A percentile compares a stretch with the other conserved stretches of the same genome.
Conservation (phyloP, 2,888 invertebrate species). For the Cylloceria caligata region DNA sequence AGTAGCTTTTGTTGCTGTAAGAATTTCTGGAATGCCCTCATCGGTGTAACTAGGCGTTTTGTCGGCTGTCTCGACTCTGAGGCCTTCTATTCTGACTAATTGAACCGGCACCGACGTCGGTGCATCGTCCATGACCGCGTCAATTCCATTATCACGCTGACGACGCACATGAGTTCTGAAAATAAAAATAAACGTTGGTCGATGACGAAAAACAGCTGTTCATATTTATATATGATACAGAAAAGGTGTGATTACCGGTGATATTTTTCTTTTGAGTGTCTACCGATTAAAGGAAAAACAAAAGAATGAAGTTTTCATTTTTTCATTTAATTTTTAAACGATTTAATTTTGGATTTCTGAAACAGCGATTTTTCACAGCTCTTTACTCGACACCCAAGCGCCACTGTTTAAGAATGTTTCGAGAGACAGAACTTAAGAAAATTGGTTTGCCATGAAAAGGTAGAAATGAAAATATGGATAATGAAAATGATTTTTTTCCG, state of each 20-base stretch:
- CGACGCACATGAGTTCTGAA: slow-evolving; percentile 72
- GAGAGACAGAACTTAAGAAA: too few relatives aligned
- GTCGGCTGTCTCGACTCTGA: slow-evolving; percentile 87
- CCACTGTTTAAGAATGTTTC: too few relatives aligned
- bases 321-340: too few relatives aligned
- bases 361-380: too few relatives aligned
- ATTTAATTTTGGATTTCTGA: too few relatives aligned
- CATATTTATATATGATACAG: too few relatives aligned
- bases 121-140: slow-evolving; percentile 27
- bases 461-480: too few relatives aligned
- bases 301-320: background rate
- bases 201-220: background rate
- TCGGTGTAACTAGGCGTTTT: slow-evolving; percentile 86
- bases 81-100: slow-evolving; percentile 85
- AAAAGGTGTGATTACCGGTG: background rate
- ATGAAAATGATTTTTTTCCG: too few relatives aligned
- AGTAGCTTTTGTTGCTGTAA: slow-evolving; percentile 87
- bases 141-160: slow-evolving; percentile 69
- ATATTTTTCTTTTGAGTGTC: background rate
- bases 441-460: too few relatives aligned
- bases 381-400: too few relatives aligned
- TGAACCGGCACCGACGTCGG: slow-evolving; percentile 1
- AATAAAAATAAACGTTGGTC: slow-evolving; percentile 49
- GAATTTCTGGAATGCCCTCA: slow-evolving; percentile 89
- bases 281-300: background rate